Evolutionary conservation across 2,113 vertebrate genomes (phyloP).

Genomic region (Lates calcarifer): DNA sequence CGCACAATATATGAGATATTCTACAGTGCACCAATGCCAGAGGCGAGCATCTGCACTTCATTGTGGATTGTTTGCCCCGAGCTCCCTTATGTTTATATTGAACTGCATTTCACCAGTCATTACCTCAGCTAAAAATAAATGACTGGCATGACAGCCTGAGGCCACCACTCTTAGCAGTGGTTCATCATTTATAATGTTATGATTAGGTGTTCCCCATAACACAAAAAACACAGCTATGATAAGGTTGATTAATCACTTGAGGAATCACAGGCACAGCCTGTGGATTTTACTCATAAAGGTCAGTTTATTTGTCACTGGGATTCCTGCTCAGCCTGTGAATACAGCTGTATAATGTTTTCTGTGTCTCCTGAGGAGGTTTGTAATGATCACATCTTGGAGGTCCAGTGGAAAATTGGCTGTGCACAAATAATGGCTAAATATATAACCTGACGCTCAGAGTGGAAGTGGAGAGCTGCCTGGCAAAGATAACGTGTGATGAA

Average conservation of each 20-base stretch:
- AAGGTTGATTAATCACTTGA: neutral
- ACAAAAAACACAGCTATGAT: neutral
- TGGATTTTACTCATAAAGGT: neutral
- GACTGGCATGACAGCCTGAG: constrained; percentile 1
- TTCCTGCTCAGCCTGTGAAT: neutral
- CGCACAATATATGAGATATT: constrained; percentile 4
- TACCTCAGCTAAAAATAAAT: constrained; percentile 45
- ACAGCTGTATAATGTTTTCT: neutral
- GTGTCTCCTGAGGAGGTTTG: neutral
- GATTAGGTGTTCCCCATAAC: neutral
- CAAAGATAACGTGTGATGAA: constrained; percentile 18
- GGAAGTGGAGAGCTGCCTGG: constrained; percentile 13
- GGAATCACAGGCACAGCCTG: neutral
- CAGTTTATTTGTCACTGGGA: neutral
- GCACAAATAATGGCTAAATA: constrained; percentile 36
- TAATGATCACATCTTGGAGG: neutral
- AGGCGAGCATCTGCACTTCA: constrained; percentile 32
- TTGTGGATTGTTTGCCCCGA: constrained; percentile 20
- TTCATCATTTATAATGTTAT: neutral
- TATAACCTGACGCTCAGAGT: neutral
- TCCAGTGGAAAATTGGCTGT: constrained; percentile 47
- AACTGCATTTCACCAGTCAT: constrained; percentile 48
- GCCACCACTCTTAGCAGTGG: neutral
- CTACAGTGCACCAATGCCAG: neutral
- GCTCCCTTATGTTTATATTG: constrained; percentile 41